Conservation (phyloP, 2,888 invertebrate species). For the Apomyelois bistriatella region DNA sequence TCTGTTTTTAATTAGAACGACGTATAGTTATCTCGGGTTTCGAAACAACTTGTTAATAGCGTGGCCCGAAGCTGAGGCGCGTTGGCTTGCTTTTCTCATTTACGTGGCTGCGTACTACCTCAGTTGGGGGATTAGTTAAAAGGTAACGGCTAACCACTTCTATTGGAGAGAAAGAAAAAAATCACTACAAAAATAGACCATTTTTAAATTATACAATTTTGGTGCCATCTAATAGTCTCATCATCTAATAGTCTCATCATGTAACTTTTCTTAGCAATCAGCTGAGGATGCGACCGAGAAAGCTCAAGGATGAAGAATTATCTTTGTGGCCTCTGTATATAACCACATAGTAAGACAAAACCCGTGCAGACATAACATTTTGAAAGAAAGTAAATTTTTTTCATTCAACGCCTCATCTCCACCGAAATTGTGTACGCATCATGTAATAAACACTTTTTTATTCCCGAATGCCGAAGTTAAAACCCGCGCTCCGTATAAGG, state of each 20-base stretch:
- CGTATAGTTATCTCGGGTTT: slow-evolving; percentile 1
- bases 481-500: slow-evolving; percentile 6
- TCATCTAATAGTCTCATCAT: no score
- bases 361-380: background rate
- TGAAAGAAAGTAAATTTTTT: background rate
- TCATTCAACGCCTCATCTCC: background rate
- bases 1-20: slow-evolving; percentile 1
- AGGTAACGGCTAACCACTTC: background rate
- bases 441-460: slow-evolving; percentile 10
- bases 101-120: background rate
- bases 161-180: background rate
- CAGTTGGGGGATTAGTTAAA: background rate
- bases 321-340: no score
- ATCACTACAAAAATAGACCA: background rate
- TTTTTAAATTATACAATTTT: no score
- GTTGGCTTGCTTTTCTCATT: slow-evolving; percentile 4
- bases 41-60: slow-evolving; percentile 2
- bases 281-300: no score
- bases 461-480: background rate
- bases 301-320: no score
- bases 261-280: no score
- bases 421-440: slow-evolving; percentile 3
- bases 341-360: no score
- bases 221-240: no score
- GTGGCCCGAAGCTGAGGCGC: background rate